phyloP scores from a whole-genome alignment of 2,888 invertebrate species.

The Pandemis cinnamomeana region DNA sequence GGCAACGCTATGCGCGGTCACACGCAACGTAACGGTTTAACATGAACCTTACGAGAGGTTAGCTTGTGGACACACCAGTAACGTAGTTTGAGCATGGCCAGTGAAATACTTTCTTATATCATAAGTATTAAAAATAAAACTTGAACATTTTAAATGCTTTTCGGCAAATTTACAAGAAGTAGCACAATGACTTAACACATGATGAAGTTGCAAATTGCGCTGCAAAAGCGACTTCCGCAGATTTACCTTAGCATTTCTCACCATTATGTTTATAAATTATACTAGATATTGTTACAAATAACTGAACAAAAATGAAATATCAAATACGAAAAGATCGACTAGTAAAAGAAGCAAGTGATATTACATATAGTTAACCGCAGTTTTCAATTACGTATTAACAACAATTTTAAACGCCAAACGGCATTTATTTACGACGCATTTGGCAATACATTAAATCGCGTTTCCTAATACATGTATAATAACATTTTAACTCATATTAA shows the following conservation, averaged over 20 bases:
- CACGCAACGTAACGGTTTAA: conserved; percentile 28
- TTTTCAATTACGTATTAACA: not conserved
- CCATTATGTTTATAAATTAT: too few species aligned
- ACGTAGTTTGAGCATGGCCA: not conserved
- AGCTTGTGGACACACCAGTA: conserved; percentile 13
- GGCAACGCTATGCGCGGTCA: conserved; percentile 22
- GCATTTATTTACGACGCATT: not conserved
- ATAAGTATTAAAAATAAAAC: not conserved
- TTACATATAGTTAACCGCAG: not conserved
- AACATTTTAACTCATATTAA: not conserved
- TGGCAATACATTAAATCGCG: not conserved
- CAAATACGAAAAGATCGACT: too few species aligned
- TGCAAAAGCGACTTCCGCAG: too few species aligned
- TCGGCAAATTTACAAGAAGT: not conserved
- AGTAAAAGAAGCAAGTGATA: not conserved
- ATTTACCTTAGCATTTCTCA: too few species aligned
- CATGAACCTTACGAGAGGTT: conserved; percentile 9
- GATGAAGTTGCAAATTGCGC: too few species aligned
- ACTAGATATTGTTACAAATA: too few species aligned
- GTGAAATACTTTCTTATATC: not conserved
- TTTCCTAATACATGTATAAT: not conserved
- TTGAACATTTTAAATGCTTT: not conserved
- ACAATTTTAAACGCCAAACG: not conserved
- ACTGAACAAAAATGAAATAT: too few species aligned
- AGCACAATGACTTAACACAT: not conserved